Evolutionary conservation across 2,797 vertebrate species (phyloP).

Genomic region (Anguilla megastoma): DNA sequence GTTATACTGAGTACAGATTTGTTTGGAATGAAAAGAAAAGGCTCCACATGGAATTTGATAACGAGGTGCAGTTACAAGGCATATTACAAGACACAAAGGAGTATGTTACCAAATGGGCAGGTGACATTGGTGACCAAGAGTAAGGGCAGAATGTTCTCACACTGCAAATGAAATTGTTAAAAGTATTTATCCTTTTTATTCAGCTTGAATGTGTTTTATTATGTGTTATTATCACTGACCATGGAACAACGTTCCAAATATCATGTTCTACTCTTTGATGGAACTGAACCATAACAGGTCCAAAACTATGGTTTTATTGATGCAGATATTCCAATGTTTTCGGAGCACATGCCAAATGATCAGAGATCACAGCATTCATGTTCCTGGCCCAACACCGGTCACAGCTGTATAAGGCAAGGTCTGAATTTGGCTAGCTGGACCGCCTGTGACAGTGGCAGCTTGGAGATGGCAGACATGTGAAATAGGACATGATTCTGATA

Average conservation of each 20-base stretch:
- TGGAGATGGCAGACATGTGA: constrained; percentile 1
- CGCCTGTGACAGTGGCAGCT: background rate
- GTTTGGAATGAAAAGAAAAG: background rate
- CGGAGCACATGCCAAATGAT: background rate
- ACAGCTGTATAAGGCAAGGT: background rate
- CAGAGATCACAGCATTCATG: background rate
- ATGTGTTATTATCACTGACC: background rate
- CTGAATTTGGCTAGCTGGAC: background rate
- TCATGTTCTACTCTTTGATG: background rate
- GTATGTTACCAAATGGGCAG: background rate
- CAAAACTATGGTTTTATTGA: background rate
- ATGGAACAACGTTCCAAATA: background rate
- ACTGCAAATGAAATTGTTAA: background rate
- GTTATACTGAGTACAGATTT: background rate
- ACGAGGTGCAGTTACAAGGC: background rate
- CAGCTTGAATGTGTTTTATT: background rate
- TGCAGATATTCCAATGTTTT: background rate
- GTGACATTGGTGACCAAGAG: background rate
- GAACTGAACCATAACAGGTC: background rate
- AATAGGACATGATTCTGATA: constrained; percentile 9
- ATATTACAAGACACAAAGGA: background rate
- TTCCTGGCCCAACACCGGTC: background rate
- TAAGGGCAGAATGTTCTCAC: background rate
- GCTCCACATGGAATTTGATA: background rate
- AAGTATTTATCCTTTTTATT: background rate